A percentile compares a stretch with the other conserved stretches of the same genome.
phyloP scores from a whole-genome alignment of 1,140 invertebrate genomes.

The Aphis craccivora region DNA sequence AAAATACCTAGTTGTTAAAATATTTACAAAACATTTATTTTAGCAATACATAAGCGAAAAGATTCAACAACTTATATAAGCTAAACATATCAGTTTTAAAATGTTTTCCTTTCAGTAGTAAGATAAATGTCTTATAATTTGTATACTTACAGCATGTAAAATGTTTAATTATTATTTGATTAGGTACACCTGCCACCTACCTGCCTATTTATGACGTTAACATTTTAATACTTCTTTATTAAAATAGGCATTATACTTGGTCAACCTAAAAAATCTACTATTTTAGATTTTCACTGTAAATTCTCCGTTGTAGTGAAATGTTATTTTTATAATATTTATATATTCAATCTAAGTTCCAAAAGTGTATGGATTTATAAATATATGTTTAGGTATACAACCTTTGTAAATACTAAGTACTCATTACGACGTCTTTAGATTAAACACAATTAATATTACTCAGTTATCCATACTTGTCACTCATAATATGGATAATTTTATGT shows the following conservation, averaged over 20 bases:
- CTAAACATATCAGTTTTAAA: too few relatives aligned
- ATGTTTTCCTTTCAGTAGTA: not conserved
- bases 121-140: not conserved
- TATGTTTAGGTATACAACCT: not conserved
- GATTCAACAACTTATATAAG: too few relatives aligned
- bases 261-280: not conserved
- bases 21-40: too few relatives aligned
- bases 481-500: not conserved
- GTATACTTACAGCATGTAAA: not conserved
- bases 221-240: too few relatives aligned
- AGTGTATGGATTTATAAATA: not conserved
- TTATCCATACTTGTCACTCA: slow-evolving; percentile 1
- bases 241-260: too few relatives aligned
- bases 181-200: not conserved
- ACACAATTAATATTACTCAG: not conserved
- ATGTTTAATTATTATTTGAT: not conserved
- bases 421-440: not conserved
- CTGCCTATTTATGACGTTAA: not conserved
- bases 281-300: not conserved
- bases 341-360: not conserved
- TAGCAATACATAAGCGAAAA: too few relatives aligned
- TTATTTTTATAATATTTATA: not conserved
- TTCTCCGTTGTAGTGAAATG: not conserved
- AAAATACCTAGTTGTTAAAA: too few relatives aligned
- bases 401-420: not conserved